Base-by-base conservation (phyloP, 2,797 vertebrate species). In the Salmo trutta region DNA sequence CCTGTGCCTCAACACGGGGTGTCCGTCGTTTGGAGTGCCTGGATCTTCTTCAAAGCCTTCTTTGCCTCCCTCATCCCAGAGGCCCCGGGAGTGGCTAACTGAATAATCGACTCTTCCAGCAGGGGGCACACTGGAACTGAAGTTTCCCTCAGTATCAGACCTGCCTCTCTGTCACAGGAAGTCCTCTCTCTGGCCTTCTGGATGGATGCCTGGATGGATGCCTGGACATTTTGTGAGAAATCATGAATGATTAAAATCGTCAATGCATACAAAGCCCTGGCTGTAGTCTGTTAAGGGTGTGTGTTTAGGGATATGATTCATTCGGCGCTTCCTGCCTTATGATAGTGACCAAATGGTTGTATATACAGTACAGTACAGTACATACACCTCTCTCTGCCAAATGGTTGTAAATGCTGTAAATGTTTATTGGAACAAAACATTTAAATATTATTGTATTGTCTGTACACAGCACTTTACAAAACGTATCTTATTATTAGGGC, bases 11-110 rank as follows among this genome's bases (percentile, higher is more conserved):
- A 89, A 27, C 86, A 93, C 70, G 75, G 90, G 73, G 88, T 90
- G 70, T 91, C 96, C 0, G 24, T 95, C 1, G 51, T 95, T 86
- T 96, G 95, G 95, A 98, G 96, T 0, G 92, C 90, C 0, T 99
- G 97, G 97, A 85, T 98, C 1, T 97, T 99, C 85, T 96, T 99
- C 85, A 99, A 97, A 91, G 93, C 96, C 0, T 99, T 99, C 88
- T 97, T 99, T 87, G 95, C 96, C 51, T 99, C 98, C 2, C 94
- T 99, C 17, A 93, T 99, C 74, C 98, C 98, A 0, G 97, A 99
- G 84, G 93, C 78, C 10, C 95, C 95, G 24, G 94, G 88, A 16
- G 71, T 95, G 72, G 96, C 80, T 77, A 94, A 95, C 91, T 94
- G 84, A 94, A 7, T 8, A 2, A 21, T 24, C 5, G 21, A 72